Percentiles rank a stretch among this genome's conserved stretches.
Evolutionary conservation across 2,113 vertebrate genomes (phyloP).

Genomic region (Bujurquina vittata): DNA sequence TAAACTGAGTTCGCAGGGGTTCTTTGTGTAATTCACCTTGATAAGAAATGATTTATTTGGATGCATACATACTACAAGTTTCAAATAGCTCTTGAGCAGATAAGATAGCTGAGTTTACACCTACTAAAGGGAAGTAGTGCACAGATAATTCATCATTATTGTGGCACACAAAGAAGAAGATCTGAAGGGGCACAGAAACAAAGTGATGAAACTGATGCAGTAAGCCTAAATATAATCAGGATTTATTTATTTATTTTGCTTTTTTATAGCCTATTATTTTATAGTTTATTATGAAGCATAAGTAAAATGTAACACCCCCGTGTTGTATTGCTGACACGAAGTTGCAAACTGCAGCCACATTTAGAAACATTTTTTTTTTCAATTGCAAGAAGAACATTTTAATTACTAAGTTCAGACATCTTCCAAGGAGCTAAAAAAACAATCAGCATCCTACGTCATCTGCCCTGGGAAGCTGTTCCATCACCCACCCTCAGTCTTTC

Average conservation of each 20-base stretch:
- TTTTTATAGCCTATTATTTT: not conserved
- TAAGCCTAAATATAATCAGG: not conserved
- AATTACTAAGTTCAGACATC: slow-evolving; percentile 22
- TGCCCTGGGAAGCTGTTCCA: slow-evolving; percentile 32
- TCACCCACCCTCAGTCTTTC: slow-evolving; percentile 17
- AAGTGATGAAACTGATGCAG: slow-evolving; percentile 19
- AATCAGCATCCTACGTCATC: slow-evolving; percentile 39
- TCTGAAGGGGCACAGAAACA: not conserved
- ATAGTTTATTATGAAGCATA: not conserved
- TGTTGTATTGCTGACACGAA: not conserved
- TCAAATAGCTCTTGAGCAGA: slow-evolving; percentile 63
- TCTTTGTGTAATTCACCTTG: slow-evolving; percentile 51
- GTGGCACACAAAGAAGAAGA: slow-evolving; percentile 48
- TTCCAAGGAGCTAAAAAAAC: slow-evolving; percentile 18
- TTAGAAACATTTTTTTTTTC: not conserved
- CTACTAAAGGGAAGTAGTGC: slow-evolving; percentile 52
- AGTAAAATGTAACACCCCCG: not conserved
- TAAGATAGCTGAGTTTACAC: slow-evolving; percentile 71
- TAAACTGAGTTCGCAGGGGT: slow-evolving; percentile 37
- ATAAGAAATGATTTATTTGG: slow-evolving; percentile 81
- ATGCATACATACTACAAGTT: slow-evolving; percentile 63
- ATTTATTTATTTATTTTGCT: not conserved
- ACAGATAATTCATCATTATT: slow-evolving; percentile 71
- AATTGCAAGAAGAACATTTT: not conserved
- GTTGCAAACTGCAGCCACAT: not conserved